phyloP scores from a whole-genome alignment of 2,113 vertebrate genomes.

The Siniperca knerii region DNA sequence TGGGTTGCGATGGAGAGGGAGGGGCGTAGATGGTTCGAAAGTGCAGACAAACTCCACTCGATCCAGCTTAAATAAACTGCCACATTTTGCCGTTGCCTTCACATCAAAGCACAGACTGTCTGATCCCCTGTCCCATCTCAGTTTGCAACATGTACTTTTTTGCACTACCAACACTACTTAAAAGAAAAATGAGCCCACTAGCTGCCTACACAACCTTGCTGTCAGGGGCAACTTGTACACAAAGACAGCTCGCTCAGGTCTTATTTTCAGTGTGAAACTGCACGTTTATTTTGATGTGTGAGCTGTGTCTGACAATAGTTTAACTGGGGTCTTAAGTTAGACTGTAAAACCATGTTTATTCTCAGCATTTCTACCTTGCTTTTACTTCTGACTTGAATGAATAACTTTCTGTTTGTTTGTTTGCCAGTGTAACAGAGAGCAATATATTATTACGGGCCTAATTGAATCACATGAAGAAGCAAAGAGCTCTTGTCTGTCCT shows the following conservation, averaged over 20 bases:
- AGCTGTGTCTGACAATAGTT: constrained; percentile 30
- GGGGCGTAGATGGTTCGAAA: constrained; percentile 70
- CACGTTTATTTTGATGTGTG: constrained; percentile 33
- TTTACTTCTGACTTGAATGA: constrained; percentile 18
- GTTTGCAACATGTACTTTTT: constrained; percentile 57
- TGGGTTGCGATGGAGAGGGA: constrained; percentile 50
- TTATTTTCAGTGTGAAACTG: constrained; percentile 34
- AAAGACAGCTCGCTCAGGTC: neutral
- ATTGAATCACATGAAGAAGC: constrained; percentile 59
- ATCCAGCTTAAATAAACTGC: constrained; percentile 80
- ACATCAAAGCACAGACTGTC: constrained; percentile 78
- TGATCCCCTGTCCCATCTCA: constrained; percentile 70
- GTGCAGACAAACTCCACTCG: constrained; percentile 76
- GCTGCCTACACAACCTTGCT: constrained; percentile 18
- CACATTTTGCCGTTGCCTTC: constrained; percentile 62
- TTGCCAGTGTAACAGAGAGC: constrained; percentile 16
- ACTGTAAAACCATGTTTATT: constrained; percentile 34
- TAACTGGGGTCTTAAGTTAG: neutral
- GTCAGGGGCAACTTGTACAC: constrained; percentile 24
- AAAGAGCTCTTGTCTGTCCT: constrained; percentile 49
- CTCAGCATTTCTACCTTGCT: constrained; percentile 20
- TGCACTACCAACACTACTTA: constrained; percentile 28
- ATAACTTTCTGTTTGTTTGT: constrained; percentile 45
- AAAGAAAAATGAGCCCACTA: constrained; percentile 44
- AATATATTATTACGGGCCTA: constrained; percentile 54